These are phyloP conservation scores for Lycocorax pyrrhopterus DNA, from an alignment of 2,113 vertebrate genomes.

Conservation along the genomic window DNA sequence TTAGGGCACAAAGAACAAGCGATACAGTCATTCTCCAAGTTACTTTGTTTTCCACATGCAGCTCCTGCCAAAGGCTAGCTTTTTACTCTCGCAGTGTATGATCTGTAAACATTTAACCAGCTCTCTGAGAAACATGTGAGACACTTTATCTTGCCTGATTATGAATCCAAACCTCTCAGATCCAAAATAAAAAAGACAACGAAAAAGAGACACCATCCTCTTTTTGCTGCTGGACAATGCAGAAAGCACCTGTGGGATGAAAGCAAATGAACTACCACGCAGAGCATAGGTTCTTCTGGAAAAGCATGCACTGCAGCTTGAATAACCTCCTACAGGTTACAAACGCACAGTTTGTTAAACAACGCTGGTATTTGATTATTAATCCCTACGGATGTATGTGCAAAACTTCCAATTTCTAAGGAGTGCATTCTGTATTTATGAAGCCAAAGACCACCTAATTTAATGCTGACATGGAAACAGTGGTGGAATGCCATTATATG, in stretches of 20 bases:
- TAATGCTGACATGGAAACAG: background rate
- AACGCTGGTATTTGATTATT: background rate
- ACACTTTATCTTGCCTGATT: background rate
- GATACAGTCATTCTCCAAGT: background rate
- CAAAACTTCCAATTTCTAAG: background rate
- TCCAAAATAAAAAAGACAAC: background rate
- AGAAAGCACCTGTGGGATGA: constrained; percentile 43
- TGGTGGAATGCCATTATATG: background rate
- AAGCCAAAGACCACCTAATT: background rate
- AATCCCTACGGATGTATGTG: background rate
- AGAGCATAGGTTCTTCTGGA: background rate
- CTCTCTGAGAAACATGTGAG: constrained; percentile 19
- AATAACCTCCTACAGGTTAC: constrained; percentile 22
- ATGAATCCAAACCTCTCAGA: constrained; percentile 9
- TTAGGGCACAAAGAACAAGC: constrained; percentile 20
- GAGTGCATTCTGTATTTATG: background rate
- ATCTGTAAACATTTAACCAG: constrained; percentile 49
- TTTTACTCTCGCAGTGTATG: constrained; percentile 6
- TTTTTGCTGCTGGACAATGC: background rate
- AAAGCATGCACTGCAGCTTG: background rate
- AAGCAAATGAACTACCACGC: background rate
- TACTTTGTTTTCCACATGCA: constrained; percentile 37
- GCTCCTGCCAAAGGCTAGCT: constrained; percentile 37
- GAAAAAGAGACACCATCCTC: background rate
- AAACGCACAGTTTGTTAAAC: background rate